Conservation (phyloP, 2,888 invertebrate genomes). For the Automeris io region DNA sequence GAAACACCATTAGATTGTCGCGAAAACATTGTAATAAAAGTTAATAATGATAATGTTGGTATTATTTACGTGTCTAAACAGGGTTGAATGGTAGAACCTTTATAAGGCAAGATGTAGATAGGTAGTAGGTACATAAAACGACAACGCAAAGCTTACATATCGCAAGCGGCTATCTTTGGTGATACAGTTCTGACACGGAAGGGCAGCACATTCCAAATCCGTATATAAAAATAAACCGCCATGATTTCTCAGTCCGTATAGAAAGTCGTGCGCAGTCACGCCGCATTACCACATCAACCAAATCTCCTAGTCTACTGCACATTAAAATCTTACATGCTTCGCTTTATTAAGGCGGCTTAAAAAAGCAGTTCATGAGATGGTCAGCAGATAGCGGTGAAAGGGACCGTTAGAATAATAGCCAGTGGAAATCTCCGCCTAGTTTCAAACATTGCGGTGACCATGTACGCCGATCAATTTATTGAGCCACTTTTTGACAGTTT, state of each 20-base stretch:
- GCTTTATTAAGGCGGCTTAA: constrained; percentile 68
- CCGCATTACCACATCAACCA: constrained; percentile 66
- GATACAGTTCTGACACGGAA: constrained; percentile 19
- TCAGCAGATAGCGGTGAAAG: constrained; percentile 75
- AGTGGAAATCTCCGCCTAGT: constrained; percentile 54
- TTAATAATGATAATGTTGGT: too few species aligned
- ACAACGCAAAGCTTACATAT: too few species aligned
- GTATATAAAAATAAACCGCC: constrained; percentile 35
- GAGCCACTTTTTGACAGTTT: constrained; percentile 36
- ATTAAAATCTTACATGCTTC: constrained; percentile 72
- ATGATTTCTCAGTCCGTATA: constrained; percentile 44
- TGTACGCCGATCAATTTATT: constrained; percentile 43
- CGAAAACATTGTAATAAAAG: too few species aligned
- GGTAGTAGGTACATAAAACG: too few species aligned
- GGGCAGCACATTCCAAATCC: constrained; percentile 39
- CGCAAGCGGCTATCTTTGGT: constrained; percentile 16
- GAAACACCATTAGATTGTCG: too few species aligned
- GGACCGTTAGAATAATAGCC: constrained; percentile 70
- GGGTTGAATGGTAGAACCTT: too few species aligned
- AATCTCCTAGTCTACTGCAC: constrained; percentile 61
- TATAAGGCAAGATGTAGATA: too few species aligned
- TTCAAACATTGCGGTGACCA: constrained; percentile 32
- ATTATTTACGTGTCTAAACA: too few species aligned
- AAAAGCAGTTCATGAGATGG: constrained; percentile 70
- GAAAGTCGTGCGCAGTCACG: constrained; percentile 72